Evolutionary conservation across 2,113 vertebrate species (phyloP).

Genomic region (Alligator mississippiensis): DNA sequence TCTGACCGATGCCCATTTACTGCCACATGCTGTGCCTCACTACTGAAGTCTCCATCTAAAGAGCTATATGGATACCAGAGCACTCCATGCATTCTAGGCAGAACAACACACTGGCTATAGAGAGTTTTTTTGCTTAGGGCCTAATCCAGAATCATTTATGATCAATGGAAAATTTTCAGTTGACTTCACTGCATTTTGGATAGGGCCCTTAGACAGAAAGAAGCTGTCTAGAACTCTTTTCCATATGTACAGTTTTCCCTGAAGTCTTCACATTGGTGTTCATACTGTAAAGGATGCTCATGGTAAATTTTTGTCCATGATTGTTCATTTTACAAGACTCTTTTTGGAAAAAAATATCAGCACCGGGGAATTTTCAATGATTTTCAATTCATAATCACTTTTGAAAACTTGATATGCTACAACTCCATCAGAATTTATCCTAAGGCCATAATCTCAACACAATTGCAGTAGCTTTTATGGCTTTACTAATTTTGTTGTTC

Average conservation of each 20-base stretch:
- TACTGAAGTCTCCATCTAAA: background rate
- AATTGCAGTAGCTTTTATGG: constrained; percentile 65
- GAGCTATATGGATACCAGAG: background rate
- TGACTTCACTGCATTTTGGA: accelerated
- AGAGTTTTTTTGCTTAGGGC: background rate
- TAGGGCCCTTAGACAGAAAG: background rate
- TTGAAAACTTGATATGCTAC: constrained; percentile 69
- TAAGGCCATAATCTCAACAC: constrained; percentile 67
- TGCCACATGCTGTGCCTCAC: too few species aligned
- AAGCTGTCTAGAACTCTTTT: background rate
- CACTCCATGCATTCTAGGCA: background rate
- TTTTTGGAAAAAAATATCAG: background rate
- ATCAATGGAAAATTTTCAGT: background rate
- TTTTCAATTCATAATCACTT: constrained; percentile 64
- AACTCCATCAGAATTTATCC: constrained; percentile 66
- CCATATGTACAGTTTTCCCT: background rate
- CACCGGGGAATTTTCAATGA: constrained; percentile 55
- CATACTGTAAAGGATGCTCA: background rate
- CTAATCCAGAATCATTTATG: background rate
- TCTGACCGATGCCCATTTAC: too few species aligned
- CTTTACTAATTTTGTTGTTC: constrained; percentile 57
- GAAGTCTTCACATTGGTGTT: background rate
- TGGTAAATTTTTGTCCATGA: background rate
- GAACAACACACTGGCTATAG: background rate
- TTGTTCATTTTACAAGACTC: constrained; percentile 15